Evolutionary conservation across 1,140 invertebrate genomes (phyloP), one percentile per base, ranked within the genome.

Genomic region (Mamestra configurata): DNA sequence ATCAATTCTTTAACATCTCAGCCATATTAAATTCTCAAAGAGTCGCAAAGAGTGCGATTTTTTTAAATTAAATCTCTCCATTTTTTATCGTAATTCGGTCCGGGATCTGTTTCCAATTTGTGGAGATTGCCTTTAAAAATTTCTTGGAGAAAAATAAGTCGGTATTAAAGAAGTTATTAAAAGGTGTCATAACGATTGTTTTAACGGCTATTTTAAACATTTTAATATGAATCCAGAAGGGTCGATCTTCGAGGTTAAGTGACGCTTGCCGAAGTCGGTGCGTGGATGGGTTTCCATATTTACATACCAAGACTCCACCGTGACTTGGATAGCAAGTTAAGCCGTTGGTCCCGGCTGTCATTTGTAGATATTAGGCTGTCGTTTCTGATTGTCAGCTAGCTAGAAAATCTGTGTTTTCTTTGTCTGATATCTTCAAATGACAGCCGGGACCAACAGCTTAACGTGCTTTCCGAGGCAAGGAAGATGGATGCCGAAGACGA

Each of bases 31-130:
- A 70, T 51, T 49, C 35, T 37, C 11, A 70, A 51, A 55, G 53
- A 22, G 8, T 55, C 22, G 53, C 51, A 53, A 55, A 55, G 71
- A 61, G 59, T 10, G 61, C 43, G 49, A 51, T 27, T 66, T 53
- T 66, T 77, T 55, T 24, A 75, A 75, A 75, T 75, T 75, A 75
- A 75, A 75, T 75, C 55, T 43, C 37, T n/a, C 55, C 18, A 75
- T 75, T 75, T 75, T n/a, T 43, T 61, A 70, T 43, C 72, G 51
- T 35, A 55, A 18, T 22, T 75, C 72, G 18, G n/a, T 70, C 46
- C 40, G 40, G 43, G 40, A 59, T 75, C 55, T 55, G 51, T 40
- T 59, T 75, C 55, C 70, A 73, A 73, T 75, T 75, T 75, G 46
- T 31, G 70, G 31, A 37, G 15, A 75, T 70, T 70, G 66, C 18